Evolutionary conservation across 2,113 vertebrate species (phyloP), one percentile per base, ranked within the genome.

Genomic region (Tinamus guttatus): DNA sequence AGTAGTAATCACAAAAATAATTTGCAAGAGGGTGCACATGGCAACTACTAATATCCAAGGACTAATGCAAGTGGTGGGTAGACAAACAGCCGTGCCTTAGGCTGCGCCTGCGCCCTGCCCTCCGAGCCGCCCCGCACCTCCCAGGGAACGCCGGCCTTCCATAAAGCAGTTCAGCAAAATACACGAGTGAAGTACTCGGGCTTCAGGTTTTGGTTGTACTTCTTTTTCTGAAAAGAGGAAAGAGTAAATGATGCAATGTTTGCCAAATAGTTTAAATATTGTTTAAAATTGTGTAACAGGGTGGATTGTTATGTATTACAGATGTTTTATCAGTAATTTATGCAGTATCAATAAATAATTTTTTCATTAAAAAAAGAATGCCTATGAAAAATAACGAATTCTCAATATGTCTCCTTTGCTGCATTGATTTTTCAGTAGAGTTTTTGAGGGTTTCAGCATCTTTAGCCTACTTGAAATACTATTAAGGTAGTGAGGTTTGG

Each of bases 321-420:
- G 85, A 62, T 87, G 27, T 56, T 95, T 89, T 76, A 45, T 43
- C 49, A 24, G 47, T 49, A 49, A 49, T 49, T 49, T 49, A 49
- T 85, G 64, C n/a, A 74, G 59, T 90, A 67, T 63, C 68, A 96
- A 90, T 96, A 96, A 95, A 96, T 94, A 96, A 80, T 85, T 30
- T 90, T 96, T 91, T 94, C 49, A 67, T 89, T 89, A 89, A 77
- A 69, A 52, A 21, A 1, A 3, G 25, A 25, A n/a, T n/a, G 45
- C 5, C 7, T 65, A 36, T 36, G 3, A 21, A 70, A 91, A 85
- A 38, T 54, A 77, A 19, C 62, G 32, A 80, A 19, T 69, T 32
- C 13, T 85, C 79, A 89, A 11, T 64, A 85, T 47, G 76, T 90
- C n/a, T 90, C 20, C 51, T 93, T 73, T 38, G 22, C 49, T 91